Base-by-base conservation (phyloP, 1,140 invertebrate species). In the Argopecten irradians region DNA sequence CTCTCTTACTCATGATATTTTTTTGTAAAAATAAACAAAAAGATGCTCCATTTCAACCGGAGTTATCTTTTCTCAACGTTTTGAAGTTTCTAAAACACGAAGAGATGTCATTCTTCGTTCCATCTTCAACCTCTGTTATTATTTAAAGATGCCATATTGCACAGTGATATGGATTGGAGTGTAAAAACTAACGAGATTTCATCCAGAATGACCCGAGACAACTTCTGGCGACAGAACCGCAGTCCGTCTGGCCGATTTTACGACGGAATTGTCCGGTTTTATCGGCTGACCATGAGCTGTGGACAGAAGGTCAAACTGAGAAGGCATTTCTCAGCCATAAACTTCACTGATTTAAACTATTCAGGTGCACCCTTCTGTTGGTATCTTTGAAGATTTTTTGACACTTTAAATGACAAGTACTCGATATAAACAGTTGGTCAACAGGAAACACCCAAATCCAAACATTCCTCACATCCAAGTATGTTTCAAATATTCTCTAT, bases 331-430 rank as follows among this genome's bases (percentile, higher is more conserved):
- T 71, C 55, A 71, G 3, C n/a, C 55, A 71, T 71, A 28, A 28
- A 28, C 1, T n/a, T 71, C 55, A 28, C 28, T n/a, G 55, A 71
- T 71, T n/a, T 71, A n/a, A 16, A 71, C 55, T n/a, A 71, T 71
- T 71, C 55, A 71, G 8, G 55, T 28, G 8, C 55, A 28, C n/a
- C 22, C 5, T 11, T 71, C 55, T 3, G 22, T 71, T n/a, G 55
- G 55, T 1, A n/a, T 71, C 22, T 71, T 71, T 71, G 55, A 71
- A 71, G 55, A n/a, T n/a, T n/a, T 71, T 71, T 71, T 71, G 55
- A 71, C 55, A 71, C 55, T 71, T 71, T 71, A 71, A n/a, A 28
- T 71, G 55, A 71, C 55, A 28, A 71, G 55, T 71, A 28, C 55
- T 28, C 16, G 55, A 71, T 28, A n/a, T n/a, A 71, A n/a, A 71